A percentile compares a stretch with the other conserved stretches of the same genome.
Evolutionary conservation across 2,113 vertebrate genomes (phyloP).

Genomic region (Varanus komodoensis): DNA sequence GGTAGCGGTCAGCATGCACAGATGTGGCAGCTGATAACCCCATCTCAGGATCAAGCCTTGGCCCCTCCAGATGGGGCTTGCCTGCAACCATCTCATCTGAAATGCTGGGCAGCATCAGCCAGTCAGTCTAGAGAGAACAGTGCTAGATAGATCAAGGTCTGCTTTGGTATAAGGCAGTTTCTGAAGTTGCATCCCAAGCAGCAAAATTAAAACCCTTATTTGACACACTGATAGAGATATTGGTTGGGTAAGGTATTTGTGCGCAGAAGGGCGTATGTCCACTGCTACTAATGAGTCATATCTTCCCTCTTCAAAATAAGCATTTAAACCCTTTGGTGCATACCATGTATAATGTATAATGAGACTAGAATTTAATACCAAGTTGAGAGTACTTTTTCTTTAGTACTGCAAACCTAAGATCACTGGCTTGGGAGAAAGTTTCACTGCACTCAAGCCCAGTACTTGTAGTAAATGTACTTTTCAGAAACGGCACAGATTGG

Average conservation of each 20-base stretch:
- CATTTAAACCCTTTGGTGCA: background rate
- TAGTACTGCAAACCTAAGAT: background rate
- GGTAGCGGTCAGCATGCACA: background rate
- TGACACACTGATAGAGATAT: background rate
- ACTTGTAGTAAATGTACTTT: background rate
- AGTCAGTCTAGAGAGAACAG: background rate
- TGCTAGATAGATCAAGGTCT: background rate
- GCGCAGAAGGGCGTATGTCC: background rate
- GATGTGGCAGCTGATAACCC: background rate
- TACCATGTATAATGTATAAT: background rate
- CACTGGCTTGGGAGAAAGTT: background rate
- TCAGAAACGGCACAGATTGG: background rate
- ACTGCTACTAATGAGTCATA: background rate
- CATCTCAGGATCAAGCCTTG: background rate
- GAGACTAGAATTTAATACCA: background rate
- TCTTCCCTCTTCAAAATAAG: background rate
- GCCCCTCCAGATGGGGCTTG: background rate
- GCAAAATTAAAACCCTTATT: background rate
- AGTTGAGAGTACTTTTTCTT: background rate
- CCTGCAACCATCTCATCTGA: background rate
- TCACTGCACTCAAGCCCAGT: background rate
- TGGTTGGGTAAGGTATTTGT: background rate
- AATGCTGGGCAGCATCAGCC: background rate
- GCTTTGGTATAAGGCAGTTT: background rate
- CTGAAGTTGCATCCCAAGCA: background rate